Base-by-base conservation (phyloP, 1,140 invertebrate genomes). In the Habropoda laboriosa region DNA sequence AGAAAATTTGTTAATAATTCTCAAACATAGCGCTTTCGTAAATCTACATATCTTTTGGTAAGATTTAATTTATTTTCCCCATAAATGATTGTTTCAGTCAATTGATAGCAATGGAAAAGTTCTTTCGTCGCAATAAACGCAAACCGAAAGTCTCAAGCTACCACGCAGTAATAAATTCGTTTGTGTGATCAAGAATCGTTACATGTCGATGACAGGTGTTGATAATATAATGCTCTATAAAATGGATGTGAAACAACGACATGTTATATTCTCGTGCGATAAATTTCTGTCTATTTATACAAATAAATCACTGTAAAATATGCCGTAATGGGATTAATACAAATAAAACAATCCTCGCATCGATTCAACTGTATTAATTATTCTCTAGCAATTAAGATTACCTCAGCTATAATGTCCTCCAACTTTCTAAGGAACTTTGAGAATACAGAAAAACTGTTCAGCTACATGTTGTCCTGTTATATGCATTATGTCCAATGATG, bases 241-340 rank as follows among this genome's bases (percentile, higher is more conserved):
- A 55, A n/a, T n/a, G 18, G 21, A 67, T 42, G 24, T 40, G 42
- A 70, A 71, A 60, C 53, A 55, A 61, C 75, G 57, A 30, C 45
- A n/a, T n/a, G 58, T 75, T 83, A 80, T 75, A 71, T 55, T 80
- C 72, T 75, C 47, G 18, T 57, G 57, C 40, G 53, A 24, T 82
- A 70, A 45, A 49, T n/a, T n/a, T n/a, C n/a, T n/a, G 55, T 45
- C 42, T 75, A 47, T n/a, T 47, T 82, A 68, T 79, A 84, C 67
- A 55, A 82, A 27, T 84, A 84, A 79, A 45, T 71, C 68, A 13
- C 70, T 83, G 82, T 83, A 84, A 84, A 79, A 77, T 80, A 77
- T 84, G 40, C 51, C 27, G 30, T 71, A 79, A 74, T 70, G 18
- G 4, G 57, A 40, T 49, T 38, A 49, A 70, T 47, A 70, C 42